Percentiles rank a stretch among this genome's conserved stretches.
Conservation (phyloP, 2,888 invertebrate genomes). For the Electrophaes corylata region DNA sequence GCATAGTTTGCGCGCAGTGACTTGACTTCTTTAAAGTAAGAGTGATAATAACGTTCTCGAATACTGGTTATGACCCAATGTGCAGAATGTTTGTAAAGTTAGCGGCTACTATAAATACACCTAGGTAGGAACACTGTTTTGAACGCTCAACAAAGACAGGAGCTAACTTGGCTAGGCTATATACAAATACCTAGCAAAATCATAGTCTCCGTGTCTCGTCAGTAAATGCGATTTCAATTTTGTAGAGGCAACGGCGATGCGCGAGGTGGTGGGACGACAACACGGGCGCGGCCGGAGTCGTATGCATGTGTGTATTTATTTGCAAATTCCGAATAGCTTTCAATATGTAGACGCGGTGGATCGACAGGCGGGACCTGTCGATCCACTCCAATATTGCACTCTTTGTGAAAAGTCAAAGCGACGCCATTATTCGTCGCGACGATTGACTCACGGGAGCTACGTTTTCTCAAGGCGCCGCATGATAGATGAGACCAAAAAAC, state of each 20-base stretch:
- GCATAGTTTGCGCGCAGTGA: conserved; percentile 44
- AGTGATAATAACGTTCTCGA: background rate
- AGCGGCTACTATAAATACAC: background rate
- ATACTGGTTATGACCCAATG: conserved; percentile 1
- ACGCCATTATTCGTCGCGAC: conserved; percentile 73
- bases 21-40: conserved; percentile 18
- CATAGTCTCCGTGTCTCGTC: conserved; percentile 60
- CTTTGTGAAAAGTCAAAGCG: conserved; percentile 73
- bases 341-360: conserved; percentile 80
- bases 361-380: conserved; percentile 80
- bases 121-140: background rate
- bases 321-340: conserved; percentile 81
- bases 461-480: conserved; percentile 66
- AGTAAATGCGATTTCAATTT: conserved; percentile 80
- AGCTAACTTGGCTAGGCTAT: conserved; percentile 12
- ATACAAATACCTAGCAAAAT: conserved; percentile 55
- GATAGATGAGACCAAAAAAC: conserved; percentile 81
- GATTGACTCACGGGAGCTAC: conserved; percentile 72
- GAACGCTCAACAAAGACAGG: background rate
- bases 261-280: conserved; percentile 58
- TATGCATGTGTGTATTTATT: conserved; percentile 79
- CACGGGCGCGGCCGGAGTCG: conserved; percentile 50
- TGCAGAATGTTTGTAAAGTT: background rate
- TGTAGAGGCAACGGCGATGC: conserved; percentile 65
- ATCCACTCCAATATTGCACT: conserved; percentile 80